Percentiles rank a stretch among this genome's conserved stretches.
These are phyloP conservation scores for Drosophila ercepeae DNA, from an alignment of 1,140 invertebrate genomes.

Conservation along the genomic window DNA sequence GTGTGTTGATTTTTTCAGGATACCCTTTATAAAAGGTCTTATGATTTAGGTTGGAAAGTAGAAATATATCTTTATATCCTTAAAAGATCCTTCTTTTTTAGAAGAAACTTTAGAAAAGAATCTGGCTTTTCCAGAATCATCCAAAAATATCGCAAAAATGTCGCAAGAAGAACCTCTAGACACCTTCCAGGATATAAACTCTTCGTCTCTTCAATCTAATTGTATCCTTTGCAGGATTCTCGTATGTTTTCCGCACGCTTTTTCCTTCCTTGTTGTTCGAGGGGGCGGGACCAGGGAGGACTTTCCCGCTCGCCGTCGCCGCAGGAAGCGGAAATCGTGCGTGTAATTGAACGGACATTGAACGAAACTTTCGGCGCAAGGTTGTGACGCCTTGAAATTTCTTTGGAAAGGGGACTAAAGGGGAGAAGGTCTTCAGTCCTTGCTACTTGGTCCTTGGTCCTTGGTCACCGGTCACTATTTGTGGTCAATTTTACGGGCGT, in stretches of 20 bases:
- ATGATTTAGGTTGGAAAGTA: too few species aligned
- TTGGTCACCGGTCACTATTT: conserved; percentile 61
- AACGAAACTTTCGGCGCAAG: conserved; percentile 65
- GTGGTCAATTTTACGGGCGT: conserved; percentile 73
- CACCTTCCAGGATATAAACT: too few species aligned
- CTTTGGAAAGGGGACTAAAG: neutral
- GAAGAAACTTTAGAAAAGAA: too few species aligned
- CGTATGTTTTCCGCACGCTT: conserved; percentile 23
- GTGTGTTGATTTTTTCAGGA: neutral
- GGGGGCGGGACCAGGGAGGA: neutral
- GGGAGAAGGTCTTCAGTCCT: too few species aligned
- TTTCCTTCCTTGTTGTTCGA: conserved; percentile 12
- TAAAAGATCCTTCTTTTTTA: too few species aligned
- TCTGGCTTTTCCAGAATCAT: too few species aligned
- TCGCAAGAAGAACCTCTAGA: too few species aligned
- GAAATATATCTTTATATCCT: too few species aligned
- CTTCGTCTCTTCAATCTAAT: neutral
- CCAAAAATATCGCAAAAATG: too few species aligned
- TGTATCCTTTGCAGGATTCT: conserved; percentile 1
- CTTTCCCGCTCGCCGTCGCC: conserved; percentile 27
- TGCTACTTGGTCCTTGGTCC: too few species aligned
- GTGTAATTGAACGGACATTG: conserved; percentile 79
- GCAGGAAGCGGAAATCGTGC: conserved; percentile 78
- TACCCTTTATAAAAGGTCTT: neutral
- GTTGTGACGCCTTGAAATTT: conserved; percentile 33